Evolutionary conservation across 2,888 invertebrate species (phyloP), one percentile per base, ranked within the genome.

Genomic region (Chloroclysta siterata): DNA sequence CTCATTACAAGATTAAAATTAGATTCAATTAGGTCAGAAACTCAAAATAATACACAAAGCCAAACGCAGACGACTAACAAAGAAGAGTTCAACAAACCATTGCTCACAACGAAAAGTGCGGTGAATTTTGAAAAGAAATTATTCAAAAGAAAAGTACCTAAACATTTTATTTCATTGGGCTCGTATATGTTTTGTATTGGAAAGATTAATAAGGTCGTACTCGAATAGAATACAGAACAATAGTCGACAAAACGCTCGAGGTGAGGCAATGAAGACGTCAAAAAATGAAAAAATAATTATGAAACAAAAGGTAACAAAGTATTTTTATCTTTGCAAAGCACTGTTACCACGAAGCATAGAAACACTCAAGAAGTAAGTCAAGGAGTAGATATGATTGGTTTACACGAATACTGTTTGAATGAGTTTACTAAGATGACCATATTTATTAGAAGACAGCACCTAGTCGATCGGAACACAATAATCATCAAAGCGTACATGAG

Each of bases 401-500:
- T 10, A 46, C 15, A 44, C 7, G 44, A 44, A 15, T 6, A 44
- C 7, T 44, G 22, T 39, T 22, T 22, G 22, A 22, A 22, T 22
- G 22, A 22, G 22, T 22, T 22, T 22, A 22, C 22, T 22, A 22
- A 22, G 22, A 22, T 22, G 22, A 22, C 22, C 22, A 22, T 22
- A 2, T 13, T 1, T 7, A 15, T 17, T 15, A 5, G 28, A 39
- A 11, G n/a, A 22, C n/a, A 46, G 36, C 7, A 14, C 14, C 28
- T 15, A 51, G 14, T 41, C 22, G 39, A 53, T 41, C 39, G 41
- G 39, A 22, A 48, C 36, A 50, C 28, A 50, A 42, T 15, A 42
- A 48, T 50, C 28, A 42, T 33, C 28, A 22, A 48, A 29, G 39
- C 48, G 44, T 60, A 58, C 76, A 79, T 78, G 78, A 73, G 8